Base-by-base conservation (phyloP, 2,888 invertebrate species). In the Drosophila demipolita region DNA sequence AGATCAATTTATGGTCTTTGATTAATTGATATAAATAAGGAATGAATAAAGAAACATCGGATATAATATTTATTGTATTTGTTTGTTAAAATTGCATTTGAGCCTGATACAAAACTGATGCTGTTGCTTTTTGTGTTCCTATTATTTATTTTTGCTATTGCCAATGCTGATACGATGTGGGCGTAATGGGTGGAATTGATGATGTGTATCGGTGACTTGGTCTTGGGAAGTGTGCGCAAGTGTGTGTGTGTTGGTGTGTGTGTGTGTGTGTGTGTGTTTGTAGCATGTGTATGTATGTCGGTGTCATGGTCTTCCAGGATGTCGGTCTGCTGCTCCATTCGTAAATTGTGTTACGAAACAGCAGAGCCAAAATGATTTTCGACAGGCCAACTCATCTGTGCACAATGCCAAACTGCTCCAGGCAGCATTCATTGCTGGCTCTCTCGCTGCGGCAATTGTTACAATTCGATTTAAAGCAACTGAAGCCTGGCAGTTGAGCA, bases 391-490 rank as follows among this genome's bases (percentile, higher is more conserved):
- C 81, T 77, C 74, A 78, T 17, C 36, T 78, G 79, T 68, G 59
- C 71, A 73, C 64, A 35, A 53, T 54, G 36, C 20, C 57, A 57
- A 57, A 57, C n/a, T 36, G 26, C 36, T 60, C 17, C 29, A 29
- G 52, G 60, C 63, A 45, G 66, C 53, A 45, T 62, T 45, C 63
- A 66, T 42, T 48, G 52, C 32, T 54, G 64, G 26, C 54, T 63
- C 29, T 23, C 20, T 49, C 11, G 69, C 71, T 66, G 80, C 63
- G 66, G 68, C 84, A 84, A 80, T 84, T 83, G 78, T 84, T 73
- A 67, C 80, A 80, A 81, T 81, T 81, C 63, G 76, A 80, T 80
- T 81, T 80, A 75, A 35, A 59, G 48, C 67, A 77, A 80, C 70
- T 74, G 79, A 73, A 73, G 79, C 79, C 72, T 66, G 75, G 61